A percentile compares a stretch with the other conserved stretches of the same genome.
Conservation (phyloP, 2,797 vertebrate genomes). For the Acropternis orthonyx region DNA sequence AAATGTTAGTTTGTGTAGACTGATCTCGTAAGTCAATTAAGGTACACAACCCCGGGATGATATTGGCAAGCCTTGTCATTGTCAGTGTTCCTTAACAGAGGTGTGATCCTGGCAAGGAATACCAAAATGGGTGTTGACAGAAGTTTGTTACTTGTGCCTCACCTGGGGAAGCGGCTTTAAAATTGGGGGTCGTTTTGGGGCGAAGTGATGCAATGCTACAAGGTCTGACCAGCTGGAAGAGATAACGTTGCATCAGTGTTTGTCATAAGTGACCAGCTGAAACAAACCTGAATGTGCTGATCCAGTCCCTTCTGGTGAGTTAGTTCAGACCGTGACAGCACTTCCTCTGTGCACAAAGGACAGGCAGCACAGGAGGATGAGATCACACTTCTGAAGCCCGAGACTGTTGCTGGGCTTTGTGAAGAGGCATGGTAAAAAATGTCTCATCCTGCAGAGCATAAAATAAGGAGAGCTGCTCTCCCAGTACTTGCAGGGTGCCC, state of each 20-base stretch:
- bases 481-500: neutral
- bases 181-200: neutral
- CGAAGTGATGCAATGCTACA: neutral
- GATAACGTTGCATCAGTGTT: neutral
- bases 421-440: neutral
- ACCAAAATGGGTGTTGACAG: neutral
- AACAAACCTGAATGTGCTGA: neutral
- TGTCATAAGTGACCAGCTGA: neutral
- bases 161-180: neutral
- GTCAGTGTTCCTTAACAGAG: neutral
- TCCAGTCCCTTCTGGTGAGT: neutral
- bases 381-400: neutral
- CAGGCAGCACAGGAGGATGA: neutral
- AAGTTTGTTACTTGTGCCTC: neutral
- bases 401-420: neutral
- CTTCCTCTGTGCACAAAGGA: neutral
- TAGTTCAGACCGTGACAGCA: neutral
- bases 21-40: slow-evolving; percentile 8
- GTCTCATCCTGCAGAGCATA: neutral
- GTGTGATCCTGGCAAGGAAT: neutral
- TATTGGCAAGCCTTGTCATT: neutral
- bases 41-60: neutral
- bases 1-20: neutral
- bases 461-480: neutral
- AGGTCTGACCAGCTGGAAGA: neutral